Evolutionary conservation across 2,888 invertebrate species (phyloP).

Genomic region (Drepanosiphum platanoidis): DNA sequence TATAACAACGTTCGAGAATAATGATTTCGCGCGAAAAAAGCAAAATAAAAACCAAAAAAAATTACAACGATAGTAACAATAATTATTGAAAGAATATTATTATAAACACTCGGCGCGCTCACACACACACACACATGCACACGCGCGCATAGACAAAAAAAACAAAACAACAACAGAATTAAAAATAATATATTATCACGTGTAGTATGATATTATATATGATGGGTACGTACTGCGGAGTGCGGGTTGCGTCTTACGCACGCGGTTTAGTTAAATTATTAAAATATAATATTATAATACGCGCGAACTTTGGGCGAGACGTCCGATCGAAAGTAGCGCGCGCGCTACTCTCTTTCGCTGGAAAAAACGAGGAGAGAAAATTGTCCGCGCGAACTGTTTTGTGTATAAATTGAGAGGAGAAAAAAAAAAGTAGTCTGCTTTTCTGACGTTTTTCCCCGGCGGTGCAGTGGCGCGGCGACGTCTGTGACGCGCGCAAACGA

Average conservation of each 20-base stretch:
- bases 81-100: not conserved
- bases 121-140: conserved; percentile 7
- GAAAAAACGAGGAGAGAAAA: not conserved
- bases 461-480: not conserved
- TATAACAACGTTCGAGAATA: conserved; percentile 41
- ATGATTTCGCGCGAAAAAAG: conserved; percentile 43
- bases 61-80: not conserved
- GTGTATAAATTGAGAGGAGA: not conserved
- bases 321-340: not conserved
- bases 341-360: too few species aligned
- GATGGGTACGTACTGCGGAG: conserved; percentile 35
- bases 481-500: not conserved
- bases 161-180: conserved; percentile 6
- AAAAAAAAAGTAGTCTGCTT: not conserved
- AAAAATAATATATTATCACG: conserved; percentile 1
- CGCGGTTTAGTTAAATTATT: too few species aligned
- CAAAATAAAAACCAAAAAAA: too few species aligned
- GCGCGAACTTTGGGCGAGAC: not conserved
- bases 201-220: not conserved
- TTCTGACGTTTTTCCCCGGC: too few species aligned
- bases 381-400: too few species aligned
- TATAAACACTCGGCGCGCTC: conserved; percentile 21
- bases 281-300: too few species aligned
- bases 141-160: not conserved
- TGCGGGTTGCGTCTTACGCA: conserved; percentile 3